Base-by-base conservation (phyloP, 2,888 invertebrate genomes). In the Theretra japonica region DNA sequence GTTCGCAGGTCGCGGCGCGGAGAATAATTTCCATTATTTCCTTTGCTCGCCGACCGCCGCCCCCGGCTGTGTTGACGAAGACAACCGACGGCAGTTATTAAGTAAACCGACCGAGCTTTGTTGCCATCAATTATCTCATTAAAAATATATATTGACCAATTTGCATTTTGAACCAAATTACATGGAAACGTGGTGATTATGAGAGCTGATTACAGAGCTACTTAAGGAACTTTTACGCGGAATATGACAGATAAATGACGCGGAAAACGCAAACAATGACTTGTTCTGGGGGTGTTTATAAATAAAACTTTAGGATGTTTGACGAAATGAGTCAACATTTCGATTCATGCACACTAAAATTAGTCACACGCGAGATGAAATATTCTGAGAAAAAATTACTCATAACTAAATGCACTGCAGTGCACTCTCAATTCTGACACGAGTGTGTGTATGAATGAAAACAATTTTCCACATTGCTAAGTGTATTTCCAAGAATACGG, bases 1-100 rank as follows among this genome's bases (percentile, higher is more conserved):
- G 86, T 81, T 85, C 82, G 84, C 87, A 84, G 81, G 82, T 84
- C 83, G 84, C 83, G 81, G 81, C 79, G 86, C 84, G 79, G 81
- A 85, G 84, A 83, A 86, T 89, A 86, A 89, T 89, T 90, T 86
- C 85, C 85, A 90, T 89, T 88, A 89, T 86, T 87, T 82, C 83
- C 87, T 85, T 86, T 83, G 82, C 80, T 81, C 79, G 82, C 80
- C 76, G 82, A 79, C 79, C 80, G 80, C 77, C 80, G 79, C 83
- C 83, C 84, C 82, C 73, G 73, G 83, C 84, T 85, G 78, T 80
- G 80, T 81, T 83, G 84, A 83, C 84, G 85, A 83, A 85, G 85
- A 83, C 83, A 83, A 80, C 84, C 79, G 75, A 73, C 58, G 70
- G 75, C 79, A 75, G 77, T 79, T 77, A 80, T 82, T 79, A 81